A percentile compares a stretch with the other conserved stretches of the same genome.
Conservation (phyloP, 2,888 invertebrate genomes). For the Acrocyrtus sp. region DNA sequence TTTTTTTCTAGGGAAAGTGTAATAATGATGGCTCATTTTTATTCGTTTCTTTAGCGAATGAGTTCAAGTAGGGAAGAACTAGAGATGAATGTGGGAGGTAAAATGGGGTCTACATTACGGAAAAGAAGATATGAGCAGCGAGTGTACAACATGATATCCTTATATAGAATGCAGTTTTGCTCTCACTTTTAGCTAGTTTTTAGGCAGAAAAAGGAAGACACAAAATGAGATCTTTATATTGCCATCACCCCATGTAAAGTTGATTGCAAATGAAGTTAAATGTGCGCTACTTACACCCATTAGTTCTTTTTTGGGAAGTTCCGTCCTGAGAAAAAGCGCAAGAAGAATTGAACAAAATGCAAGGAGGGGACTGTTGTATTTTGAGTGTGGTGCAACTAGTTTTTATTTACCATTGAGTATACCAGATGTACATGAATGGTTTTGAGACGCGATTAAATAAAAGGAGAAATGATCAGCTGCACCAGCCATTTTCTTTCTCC, state of each 20-base stretch:
- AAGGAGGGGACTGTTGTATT: neutral
- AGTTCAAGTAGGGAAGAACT: constrained; percentile 14
- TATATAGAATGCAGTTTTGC: constrained; percentile 16
- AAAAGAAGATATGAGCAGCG: too few relatives aligned
- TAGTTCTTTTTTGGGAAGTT: constrained; percentile 8
- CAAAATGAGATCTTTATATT: too few relatives aligned
- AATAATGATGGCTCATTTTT: neutral
- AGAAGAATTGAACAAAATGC: neutral
- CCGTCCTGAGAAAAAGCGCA: neutral
- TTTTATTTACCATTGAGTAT: neutral
- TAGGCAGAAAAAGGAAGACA: too few relatives aligned
- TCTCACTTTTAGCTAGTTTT: too few relatives aligned
- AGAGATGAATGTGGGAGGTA: constrained; percentile 23
- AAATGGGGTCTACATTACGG: neutral
- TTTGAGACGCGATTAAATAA: constrained; percentile 9
- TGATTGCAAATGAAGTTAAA: constrained; percentile 42
- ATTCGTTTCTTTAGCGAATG: constrained; percentile 16
- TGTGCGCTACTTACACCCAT: constrained; percentile 39
- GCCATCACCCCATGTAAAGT: too few relatives aligned
- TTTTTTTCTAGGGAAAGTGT: neutral
- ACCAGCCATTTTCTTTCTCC: constrained; percentile 1
- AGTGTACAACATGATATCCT: too few relatives aligned
- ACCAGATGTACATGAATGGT: constrained; percentile 7
- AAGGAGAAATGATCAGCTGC: constrained; percentile 33
- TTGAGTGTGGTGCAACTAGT: neutral